These are phyloP conservation scores for Syrmaticus mikado DNA, from an alignment of 2,113 vertebrate genomes.

Conservation along the genomic window DNA sequence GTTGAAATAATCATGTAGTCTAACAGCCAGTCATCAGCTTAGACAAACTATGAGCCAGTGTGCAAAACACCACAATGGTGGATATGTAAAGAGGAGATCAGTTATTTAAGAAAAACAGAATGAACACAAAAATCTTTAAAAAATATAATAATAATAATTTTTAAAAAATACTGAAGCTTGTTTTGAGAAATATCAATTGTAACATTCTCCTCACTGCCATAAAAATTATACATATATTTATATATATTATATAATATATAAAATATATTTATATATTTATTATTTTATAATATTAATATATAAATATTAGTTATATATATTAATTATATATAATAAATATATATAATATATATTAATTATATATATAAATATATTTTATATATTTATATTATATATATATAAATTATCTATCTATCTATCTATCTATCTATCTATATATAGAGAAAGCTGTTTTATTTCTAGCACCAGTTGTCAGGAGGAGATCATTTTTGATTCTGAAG, in stretches of 20 bases:
- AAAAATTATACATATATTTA: too few relatives aligned
- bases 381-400: too few relatives aligned
- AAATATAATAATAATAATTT: neutral
- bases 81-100: neutral
- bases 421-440: too few relatives aligned
- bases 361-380: too few relatives aligned
- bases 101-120: neutral
- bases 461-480: accelerated
- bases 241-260: too few relatives aligned
- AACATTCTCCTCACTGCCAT: neutral
- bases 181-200: neutral
- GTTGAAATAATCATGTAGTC: neutral
- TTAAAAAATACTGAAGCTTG: neutral
- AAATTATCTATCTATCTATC: too few relatives aligned
- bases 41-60: neutral
- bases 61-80: neutral
- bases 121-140: neutral
- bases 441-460: neutral
- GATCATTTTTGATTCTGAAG: neutral
- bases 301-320: too few relatives aligned
- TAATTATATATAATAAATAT: too few relatives aligned
- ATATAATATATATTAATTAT: too few relatives aligned
- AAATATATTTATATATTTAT: too few relatives aligned
- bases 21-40: neutral
- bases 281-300: too few relatives aligned